Conservation (phyloP, 2,113 vertebrate species). For the Bombycilla garrulus region DNA sequence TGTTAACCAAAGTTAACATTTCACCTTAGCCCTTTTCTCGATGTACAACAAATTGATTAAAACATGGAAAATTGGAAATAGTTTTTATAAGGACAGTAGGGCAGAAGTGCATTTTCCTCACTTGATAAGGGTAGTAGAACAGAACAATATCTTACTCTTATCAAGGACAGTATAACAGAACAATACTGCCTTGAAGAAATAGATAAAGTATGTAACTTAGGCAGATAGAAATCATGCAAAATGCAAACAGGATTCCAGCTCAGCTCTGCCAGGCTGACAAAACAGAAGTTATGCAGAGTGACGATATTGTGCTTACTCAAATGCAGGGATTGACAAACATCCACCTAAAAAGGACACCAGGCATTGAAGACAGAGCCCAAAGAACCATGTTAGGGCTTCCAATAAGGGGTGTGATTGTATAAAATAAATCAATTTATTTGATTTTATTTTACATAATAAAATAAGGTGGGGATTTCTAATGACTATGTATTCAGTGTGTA, state of each 20-base stretch:
- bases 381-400: fast-evolving
- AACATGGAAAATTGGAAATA: not conserved
- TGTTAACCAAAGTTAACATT: not conserved
- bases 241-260: not conserved
- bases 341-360: not conserved
- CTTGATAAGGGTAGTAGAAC: not conserved
- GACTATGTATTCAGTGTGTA: not conserved
- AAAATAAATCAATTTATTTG: not conserved
- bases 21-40: not conserved
- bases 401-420: not conserved
- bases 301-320: not conserved
- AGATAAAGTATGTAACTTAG: not conserved
- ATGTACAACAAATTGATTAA: not conserved
- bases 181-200: not conserved
- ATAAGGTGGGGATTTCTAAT: too few species aligned
- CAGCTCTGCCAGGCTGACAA: not conserved
- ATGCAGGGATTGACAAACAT: fast-evolving
- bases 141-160: not conserved
- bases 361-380: not conserved
- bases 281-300: not conserved
- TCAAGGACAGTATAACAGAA: not conserved
- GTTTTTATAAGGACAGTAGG: not conserved
- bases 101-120: not conserved
- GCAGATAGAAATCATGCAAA: not conserved
- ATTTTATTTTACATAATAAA: too few species aligned